A percentile compares a stretch with the other conserved stretches of the same genome.
Evolutionary conservation across 1,140 invertebrate genomes (phyloP).

Genomic region (Bombus haemorrhoidalis): DNA sequence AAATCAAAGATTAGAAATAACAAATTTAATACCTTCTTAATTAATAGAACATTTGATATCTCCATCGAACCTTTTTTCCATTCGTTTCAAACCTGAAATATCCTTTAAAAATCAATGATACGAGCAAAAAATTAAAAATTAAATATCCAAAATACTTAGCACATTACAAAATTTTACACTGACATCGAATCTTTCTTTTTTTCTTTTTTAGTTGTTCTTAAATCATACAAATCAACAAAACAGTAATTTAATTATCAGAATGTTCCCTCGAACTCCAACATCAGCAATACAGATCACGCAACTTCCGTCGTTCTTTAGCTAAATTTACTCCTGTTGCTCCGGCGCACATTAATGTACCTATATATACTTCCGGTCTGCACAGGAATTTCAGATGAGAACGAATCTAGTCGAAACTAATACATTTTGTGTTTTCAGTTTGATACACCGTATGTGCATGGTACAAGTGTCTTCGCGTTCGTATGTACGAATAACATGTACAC

Average conservation of each 20-base stretch:
- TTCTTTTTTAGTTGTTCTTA: too few species aligned
- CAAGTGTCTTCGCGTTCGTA: slow-evolving; percentile 7
- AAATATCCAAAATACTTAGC: too few species aligned
- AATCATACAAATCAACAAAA: background rate
- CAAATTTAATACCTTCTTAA: too few species aligned
- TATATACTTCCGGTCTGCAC: background rate
- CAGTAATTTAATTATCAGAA: background rate
- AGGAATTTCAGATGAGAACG: background rate
- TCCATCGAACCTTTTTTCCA: too few species aligned
- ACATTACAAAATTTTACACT: too few species aligned
- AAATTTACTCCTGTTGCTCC: background rate
- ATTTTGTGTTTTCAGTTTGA: slow-evolving; percentile 31
- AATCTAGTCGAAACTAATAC: slow-evolving; percentile 35
- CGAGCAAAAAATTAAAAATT: too few species aligned
- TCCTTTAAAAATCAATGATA: too few species aligned
- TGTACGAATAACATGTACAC: background rate
- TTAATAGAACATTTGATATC: too few species aligned
- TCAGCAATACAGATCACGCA: too few species aligned
- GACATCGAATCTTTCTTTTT: too few species aligned
- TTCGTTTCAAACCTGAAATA: too few species aligned
- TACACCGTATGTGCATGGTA: slow-evolving; percentile 22
- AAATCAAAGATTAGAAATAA: too few species aligned
- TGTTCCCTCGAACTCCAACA: background rate
- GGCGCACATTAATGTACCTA: background rate
- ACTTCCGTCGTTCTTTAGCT: background rate